Base-by-base conservation (phyloP, 2,797 vertebrate genomes). In the Acrocephalus scirpaceus region DNA sequence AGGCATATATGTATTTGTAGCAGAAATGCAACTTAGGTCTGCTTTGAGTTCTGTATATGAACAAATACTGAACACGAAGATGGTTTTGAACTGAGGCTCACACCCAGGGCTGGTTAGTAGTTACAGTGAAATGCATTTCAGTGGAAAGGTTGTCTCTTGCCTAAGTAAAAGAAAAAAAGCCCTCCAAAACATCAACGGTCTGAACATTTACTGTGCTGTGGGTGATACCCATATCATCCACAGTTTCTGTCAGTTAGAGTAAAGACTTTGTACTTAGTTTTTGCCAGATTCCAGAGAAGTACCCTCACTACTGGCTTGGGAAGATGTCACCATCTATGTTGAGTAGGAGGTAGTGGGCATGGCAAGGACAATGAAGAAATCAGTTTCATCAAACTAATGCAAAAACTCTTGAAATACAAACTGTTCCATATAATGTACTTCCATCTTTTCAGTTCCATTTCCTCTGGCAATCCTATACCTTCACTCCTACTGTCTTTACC, bases 201-300 rank as follows among this genome's bases (percentile, higher is more conserved):
- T 88, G 64, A 76, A 47, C 3, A 21, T 32, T 45, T 58, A 9
- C 51, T 34, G 13, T 76, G 22, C 32, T 73, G 9, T 21, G 5
- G 6, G n/a, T 25, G 16, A 36, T 17, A 17, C 0, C 5, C 2
- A 0, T 44, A 36, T 17, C 8, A 40, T n/a, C 29, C 29, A 32
- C 27, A 19, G 27, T 74, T 88, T 69, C 56, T 79, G 12, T 76
- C 9, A 9, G 4, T 30, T 76, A 8, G 4, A 29, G 30, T 78
- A 26, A 77, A 42, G 70, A 34, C 20, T 69, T 38, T 17, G 18
- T 51, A 27, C 27, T 16, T 72, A 10, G 32, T 81, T 93, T 93
- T 80, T 65, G 36, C 13, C 11, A 34, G n/a, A 64, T 88, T 14
- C 25, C 51, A 44, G 32, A 54, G 42, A 65, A 76, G 30, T 51